These are phyloP conservation scores for Thalassoma bifasciatum DNA, from an alignment of 2,113 vertebrate species.

Conservation along the genomic window DNA sequence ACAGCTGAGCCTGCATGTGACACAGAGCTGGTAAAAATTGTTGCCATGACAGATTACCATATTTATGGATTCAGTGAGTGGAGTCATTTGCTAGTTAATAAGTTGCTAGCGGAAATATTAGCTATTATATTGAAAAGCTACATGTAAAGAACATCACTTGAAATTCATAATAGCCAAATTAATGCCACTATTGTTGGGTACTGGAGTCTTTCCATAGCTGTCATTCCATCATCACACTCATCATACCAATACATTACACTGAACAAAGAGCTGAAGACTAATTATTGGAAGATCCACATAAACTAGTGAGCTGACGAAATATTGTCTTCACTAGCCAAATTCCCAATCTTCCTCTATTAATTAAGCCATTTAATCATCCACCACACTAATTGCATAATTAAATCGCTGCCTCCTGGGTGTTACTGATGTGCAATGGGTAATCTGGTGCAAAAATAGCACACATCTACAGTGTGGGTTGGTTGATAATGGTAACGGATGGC, in stretches of 20 bases:
- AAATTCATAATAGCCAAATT: slow-evolving; percentile 69
- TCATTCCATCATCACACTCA: slow-evolving; percentile 66
- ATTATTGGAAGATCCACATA: slow-evolving; percentile 77
- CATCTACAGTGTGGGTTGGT: slow-evolving; percentile 78
- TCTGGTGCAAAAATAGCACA: slow-evolving; percentile 78
- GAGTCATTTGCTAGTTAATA: slow-evolving; percentile 67
- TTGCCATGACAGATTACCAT: slow-evolving; percentile 44
- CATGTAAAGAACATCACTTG: slow-evolving; percentile 62
- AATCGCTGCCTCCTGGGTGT: slow-evolving; percentile 82
- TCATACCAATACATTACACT: slow-evolving; percentile 70
- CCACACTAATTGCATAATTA: slow-evolving; percentile 85
- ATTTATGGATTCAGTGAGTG: slow-evolving; percentile 69
- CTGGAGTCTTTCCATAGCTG: slow-evolving; percentile 68
- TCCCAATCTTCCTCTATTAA: slow-evolving; percentile 82
- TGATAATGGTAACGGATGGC: slow-evolving; percentile 77
- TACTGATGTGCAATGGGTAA: slow-evolving; percentile 80
- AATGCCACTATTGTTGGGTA: slow-evolving; percentile 61
- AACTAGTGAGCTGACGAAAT: slow-evolving; percentile 77
- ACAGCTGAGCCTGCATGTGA: slow-evolving; percentile 69
- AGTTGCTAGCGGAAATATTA: slow-evolving; percentile 52
- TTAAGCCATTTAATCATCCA: slow-evolving; percentile 84
- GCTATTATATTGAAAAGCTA: slow-evolving; percentile 53
- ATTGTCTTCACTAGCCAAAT: slow-evolving; percentile 79
- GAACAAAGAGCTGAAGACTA: slow-evolving; percentile 78
- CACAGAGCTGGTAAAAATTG: slow-evolving; percentile 27